Evolutionary conservation across 2,888 invertebrate genomes (phyloP).

Genomic region (Mellilla xanthometata): DNA sequence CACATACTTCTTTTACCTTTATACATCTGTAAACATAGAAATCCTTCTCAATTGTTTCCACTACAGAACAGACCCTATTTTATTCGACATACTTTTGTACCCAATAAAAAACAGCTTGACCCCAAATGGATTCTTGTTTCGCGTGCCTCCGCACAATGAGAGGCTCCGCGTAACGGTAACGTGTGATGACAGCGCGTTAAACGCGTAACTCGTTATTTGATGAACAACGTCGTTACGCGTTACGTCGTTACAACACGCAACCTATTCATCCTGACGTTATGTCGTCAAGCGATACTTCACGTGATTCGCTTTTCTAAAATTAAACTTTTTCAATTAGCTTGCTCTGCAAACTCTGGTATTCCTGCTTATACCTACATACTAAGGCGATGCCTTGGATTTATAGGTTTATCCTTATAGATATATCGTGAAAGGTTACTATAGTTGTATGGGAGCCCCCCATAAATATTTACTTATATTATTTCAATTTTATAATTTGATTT

Average conservation of each 20-base stretch:
- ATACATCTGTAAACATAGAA: no score
- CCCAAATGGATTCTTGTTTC: constrained; percentile 10
- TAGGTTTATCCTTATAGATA: no score
- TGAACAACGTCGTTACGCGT: constrained; percentile 23
- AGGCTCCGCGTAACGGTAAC: constrained; percentile 10
- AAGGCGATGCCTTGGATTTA: no score
- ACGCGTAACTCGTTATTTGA: constrained; percentile 22
- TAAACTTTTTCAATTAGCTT: neutral
- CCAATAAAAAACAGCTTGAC: constrained; percentile 7
- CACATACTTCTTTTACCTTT: no score
- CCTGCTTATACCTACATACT: no score
- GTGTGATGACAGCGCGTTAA: constrained; percentile 24
- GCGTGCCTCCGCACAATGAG: constrained; percentile 16
- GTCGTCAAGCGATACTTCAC: constrained; percentile 20
- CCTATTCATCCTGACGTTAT: constrained; percentile 18
- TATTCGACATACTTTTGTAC: no score
- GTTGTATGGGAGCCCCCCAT: no score
- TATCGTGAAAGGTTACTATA: neutral
- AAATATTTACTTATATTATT: no score
- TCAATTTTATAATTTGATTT: no score
- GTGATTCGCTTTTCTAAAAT: constrained; percentile 15
- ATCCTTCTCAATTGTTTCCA: no score
- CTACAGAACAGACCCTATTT: no score
- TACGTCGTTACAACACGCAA: constrained; percentile 18
- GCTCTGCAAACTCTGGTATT: neutral